Evolutionary conservation across 2,113 vertebrate genomes (phyloP), one percentile per base, ranked within the genome.

Genomic region (Tonatia bakeri): DNA sequence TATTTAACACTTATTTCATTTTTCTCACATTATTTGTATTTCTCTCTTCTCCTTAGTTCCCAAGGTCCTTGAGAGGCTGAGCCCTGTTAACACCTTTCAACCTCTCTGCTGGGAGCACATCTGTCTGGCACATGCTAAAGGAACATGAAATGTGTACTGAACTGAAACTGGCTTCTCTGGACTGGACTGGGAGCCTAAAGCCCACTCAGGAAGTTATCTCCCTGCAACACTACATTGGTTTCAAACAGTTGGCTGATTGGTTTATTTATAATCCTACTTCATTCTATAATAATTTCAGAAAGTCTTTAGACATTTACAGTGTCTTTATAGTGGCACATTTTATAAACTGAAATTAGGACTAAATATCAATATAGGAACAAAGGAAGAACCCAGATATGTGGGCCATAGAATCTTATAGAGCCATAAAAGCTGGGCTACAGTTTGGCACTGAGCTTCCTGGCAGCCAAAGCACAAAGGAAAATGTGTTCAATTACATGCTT

Each of bases 401-500:
- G 31, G 10, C 3, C 9, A 75, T 2, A 73, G 28, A 7, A 50
- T 77, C 52, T 80, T 79, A 75, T 2, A 72, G 28, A 90, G 3
- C 20, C 59, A 75, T 77, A 59, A 69, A 96, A 90, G 13, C 28
- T 69, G 47, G 28, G 24, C 19, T 91, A 59, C n/a, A 19, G 3
- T 87, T 95, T 77, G 65, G 43, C 52, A 54, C 67, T 91, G 85
- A 90, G 47, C 47, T 91, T 91, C 77, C 72, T 79, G 59, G 89
- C 64, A 95, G 61, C 59, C 90, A 92, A 97, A 95, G 38, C 20
- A 85, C 43, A 96, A 87, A 96, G 77, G 43, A 90, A 96, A 96
- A 75, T 96, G 67, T 52, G 67, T 64, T 89, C 83, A 79, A 31
- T 94, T 36, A 70, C 43, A 86, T 75, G 77, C 19, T 50, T 95